A percentile compares a stretch with the other conserved stretches of the same genome.
These are phyloP conservation scores for Drosophila ananassae DNA, from an alignment of 1,140 invertebrate genomes.

Conservation along the genomic window DNA sequence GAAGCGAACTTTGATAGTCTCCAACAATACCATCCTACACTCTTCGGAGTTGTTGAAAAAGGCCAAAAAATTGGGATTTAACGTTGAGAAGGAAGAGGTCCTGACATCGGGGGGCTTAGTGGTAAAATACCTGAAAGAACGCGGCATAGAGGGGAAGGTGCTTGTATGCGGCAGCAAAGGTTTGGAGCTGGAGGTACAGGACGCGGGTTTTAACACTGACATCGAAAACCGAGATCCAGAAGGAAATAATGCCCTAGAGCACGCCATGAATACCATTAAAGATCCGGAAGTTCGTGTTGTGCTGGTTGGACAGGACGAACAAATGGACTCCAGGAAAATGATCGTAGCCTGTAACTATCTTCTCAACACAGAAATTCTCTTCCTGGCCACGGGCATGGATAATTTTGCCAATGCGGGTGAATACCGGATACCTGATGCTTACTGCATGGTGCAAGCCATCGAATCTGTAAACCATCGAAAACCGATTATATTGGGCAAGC, in stretches of 20 bases:
- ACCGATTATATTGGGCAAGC: conserved; percentile 59
- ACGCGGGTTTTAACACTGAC: conserved; percentile 20
- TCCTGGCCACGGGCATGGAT: conserved; percentile 44
- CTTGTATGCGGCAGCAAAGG: conserved; percentile 44
- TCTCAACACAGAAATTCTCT: conserved; percentile 19
- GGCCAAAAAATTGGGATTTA: conserved; percentile 26
- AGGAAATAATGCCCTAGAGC: not conserved
- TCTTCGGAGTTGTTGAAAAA: conserved; percentile 16
- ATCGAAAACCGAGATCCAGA: not conserved
- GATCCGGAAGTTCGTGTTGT: conserved; percentile 58
- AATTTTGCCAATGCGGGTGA: conserved; percentile 11
- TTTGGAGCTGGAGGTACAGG: conserved; percentile 29
- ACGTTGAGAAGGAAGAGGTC: conserved; percentile 10
- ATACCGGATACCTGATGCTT: conserved; percentile 34
- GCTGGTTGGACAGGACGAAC: conserved; percentile 41
- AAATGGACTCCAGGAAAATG: conserved; percentile 26
- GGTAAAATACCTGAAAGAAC: conserved; percentile 22
- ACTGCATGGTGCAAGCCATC: conserved; percentile 40
- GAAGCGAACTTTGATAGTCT: conserved; percentile 26
- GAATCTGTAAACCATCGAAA: conserved; percentile 37
- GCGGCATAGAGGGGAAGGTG: conserved; percentile 40
- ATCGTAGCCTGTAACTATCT: conserved; percentile 49
- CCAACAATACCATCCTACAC: conserved; percentile 33
- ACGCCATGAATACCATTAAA: conserved; percentile 3
- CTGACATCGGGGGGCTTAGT: conserved; percentile 27